A percentile compares a stretch with the other conserved stretches of the same genome.
These are phyloP conservation scores for Novumbra hubbsi DNA, from an alignment of 2,797 vertebrate genomes.

Conservation along the genomic window DNA sequence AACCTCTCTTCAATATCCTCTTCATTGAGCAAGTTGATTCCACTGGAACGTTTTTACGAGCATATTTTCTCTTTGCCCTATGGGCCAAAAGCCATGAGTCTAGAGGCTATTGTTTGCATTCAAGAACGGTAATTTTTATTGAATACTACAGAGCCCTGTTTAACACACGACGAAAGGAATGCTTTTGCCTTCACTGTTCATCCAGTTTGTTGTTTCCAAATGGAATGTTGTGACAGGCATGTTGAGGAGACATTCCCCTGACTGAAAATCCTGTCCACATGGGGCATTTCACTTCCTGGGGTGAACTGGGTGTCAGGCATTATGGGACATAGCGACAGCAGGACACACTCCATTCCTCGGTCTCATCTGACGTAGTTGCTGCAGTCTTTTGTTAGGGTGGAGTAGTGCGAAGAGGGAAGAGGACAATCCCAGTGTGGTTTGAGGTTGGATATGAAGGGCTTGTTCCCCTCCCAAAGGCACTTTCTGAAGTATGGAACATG, in stretches of 20 bases:
- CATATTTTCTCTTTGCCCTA: too few relatives aligned
- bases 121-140: too few relatives aligned
- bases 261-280: slow-evolving; percentile 1
- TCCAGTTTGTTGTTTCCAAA: not conserved
- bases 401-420: not conserved
- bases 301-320: not conserved
- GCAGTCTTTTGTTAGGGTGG: not conserved
- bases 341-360: not conserved
- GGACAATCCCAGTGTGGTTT: not conserved
- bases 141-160: not conserved
- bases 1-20: too few relatives aligned
- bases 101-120: too few relatives aligned
- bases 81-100: too few relatives aligned
- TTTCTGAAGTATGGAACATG: not conserved
- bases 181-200: not conserved
- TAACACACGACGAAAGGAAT: not conserved
- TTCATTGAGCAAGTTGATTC: too few relatives aligned
- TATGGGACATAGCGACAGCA: not conserved
- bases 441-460: not conserved
- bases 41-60: too few relatives aligned
- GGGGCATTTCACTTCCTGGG: not conserved
- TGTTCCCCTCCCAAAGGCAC: not conserved
- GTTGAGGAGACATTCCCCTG: slow-evolving; percentile 5
- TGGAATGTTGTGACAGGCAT: not conserved
- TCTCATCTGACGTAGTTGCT: not conserved